Conservation (phyloP, 2,797 vertebrate genomes). For the Paratrypauchen microcephalus region DNA sequence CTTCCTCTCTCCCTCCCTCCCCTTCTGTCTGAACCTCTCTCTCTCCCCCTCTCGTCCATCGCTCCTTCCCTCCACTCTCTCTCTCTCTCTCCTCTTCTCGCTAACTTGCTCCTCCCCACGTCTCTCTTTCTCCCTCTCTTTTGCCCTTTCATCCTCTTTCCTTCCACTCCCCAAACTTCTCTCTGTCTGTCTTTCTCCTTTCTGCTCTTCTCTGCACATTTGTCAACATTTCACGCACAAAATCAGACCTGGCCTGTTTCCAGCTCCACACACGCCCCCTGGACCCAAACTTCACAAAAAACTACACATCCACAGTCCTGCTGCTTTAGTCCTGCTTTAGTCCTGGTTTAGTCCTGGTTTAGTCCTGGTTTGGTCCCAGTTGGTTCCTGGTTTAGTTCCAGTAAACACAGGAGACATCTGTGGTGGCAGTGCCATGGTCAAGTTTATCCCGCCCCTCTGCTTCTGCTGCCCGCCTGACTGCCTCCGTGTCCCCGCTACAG, state of each 20-base stretch:
- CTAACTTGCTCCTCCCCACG: background rate
- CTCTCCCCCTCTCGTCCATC: too few relatives aligned
- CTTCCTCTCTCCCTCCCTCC: too few relatives aligned
- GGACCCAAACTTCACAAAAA: background rate
- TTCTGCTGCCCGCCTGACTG: background rate
- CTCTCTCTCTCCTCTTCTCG: background rate
- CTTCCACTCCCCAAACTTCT: background rate
- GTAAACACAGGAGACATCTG: background rate
- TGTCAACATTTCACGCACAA: slow-evolving; percentile 1
- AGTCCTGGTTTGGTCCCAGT: background rate
- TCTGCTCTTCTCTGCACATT: background rate
- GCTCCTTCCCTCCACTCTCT: too few relatives aligned
- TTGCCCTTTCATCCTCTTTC: background rate
- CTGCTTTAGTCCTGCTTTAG: background rate
- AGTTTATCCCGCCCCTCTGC: slow-evolving; percentile 29
- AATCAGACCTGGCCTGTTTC: background rate
- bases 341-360: background rate
- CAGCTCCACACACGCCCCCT: background rate
- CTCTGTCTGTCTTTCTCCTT: background rate
- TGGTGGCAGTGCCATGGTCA: slow-evolving; percentile 29
- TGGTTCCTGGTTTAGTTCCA: background rate
- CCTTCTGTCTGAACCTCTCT: too few relatives aligned
- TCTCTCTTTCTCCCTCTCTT: background rate
- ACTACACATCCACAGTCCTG: background rate
- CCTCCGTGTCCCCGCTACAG: slow-evolving; percentile 9